phyloP scores from a whole-genome alignment of 2,113 vertebrate species.

The Lophura nycthemera region DNA sequence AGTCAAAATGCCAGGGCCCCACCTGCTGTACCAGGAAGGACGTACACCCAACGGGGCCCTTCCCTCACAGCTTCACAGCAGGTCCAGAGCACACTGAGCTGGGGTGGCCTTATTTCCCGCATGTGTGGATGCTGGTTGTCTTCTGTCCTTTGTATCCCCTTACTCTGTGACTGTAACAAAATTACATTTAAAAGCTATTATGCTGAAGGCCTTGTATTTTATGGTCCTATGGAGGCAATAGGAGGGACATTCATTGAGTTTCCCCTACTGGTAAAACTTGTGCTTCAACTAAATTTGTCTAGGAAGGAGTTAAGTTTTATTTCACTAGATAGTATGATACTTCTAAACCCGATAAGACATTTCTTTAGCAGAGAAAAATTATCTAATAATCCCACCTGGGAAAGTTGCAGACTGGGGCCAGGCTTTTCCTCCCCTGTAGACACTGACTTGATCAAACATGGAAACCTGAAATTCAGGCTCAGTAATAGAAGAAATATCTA shows the following conservation, averaged over 20 bases:
- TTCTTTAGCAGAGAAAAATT: constrained; percentile 4
- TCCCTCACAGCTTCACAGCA: background rate
- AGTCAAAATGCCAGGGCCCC: background rate
- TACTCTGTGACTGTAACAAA: background rate
- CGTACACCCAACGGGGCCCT: background rate
- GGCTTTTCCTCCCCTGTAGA: background rate
- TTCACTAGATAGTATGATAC: background rate
- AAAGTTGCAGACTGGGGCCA: background rate
- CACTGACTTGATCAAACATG: background rate
- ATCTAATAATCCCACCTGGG: background rate
- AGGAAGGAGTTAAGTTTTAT: background rate
- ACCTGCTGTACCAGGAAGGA: background rate
- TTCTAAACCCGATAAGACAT: background rate
- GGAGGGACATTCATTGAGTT: background rate
- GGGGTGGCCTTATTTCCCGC: background rate
- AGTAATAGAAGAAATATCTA: background rate
- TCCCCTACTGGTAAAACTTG: background rate
- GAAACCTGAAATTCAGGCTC: background rate
- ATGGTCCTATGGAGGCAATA: background rate
- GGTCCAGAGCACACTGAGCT: background rate
- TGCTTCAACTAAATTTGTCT: background rate
- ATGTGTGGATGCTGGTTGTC: background rate
- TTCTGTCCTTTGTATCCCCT: background rate
- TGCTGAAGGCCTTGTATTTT: background rate
- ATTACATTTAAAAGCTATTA: background rate